phyloP scores from a whole-genome alignment of 2,888 invertebrate species.

The Ormia ochracea region DNA sequence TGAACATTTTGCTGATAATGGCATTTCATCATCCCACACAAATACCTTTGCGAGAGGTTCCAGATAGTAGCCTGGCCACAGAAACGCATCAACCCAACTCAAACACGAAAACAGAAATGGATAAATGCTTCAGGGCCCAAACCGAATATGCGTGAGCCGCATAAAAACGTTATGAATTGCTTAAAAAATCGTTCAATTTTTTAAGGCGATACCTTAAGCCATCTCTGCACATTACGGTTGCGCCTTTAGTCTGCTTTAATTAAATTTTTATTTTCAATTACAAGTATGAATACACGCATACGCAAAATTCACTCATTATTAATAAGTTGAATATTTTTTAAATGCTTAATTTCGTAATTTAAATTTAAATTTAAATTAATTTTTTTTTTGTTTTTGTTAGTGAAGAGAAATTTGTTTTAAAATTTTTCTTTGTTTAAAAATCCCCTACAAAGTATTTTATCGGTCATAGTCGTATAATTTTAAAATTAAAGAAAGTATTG shows the following conservation, averaged over 20 bases:
- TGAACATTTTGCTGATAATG: constrained; percentile 7
- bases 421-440: neutral
- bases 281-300: neutral
- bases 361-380: neutral
- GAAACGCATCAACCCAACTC: neutral
- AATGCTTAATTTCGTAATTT: constrained; percentile 16
- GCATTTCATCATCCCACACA: constrained; percentile 8
- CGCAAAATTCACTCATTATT: neutral
- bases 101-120: constrained; percentile 19
- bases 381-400: neutral
- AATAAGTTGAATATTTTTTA: neutral
- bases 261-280: too few species aligned
- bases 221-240: too few species aligned
- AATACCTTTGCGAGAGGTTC: constrained; percentile 44
- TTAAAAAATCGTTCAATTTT: too few species aligned
- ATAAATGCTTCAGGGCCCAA: too few species aligned
- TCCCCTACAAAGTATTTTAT: too few species aligned
- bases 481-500: too few species aligned
- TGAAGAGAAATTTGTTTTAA: neutral
- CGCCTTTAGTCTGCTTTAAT: too few species aligned
- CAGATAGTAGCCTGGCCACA: constrained; percentile 48
- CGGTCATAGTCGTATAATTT: too few species aligned
- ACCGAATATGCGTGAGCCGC: too few species aligned
- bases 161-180: too few species aligned
- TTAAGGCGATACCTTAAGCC: too few species aligned